A percentile compares a stretch with the other conserved stretches of the same genome.
Evolutionary conservation across 1,140 invertebrate genomes (phyloP).

Genomic region (Aphidius ervi): DNA sequence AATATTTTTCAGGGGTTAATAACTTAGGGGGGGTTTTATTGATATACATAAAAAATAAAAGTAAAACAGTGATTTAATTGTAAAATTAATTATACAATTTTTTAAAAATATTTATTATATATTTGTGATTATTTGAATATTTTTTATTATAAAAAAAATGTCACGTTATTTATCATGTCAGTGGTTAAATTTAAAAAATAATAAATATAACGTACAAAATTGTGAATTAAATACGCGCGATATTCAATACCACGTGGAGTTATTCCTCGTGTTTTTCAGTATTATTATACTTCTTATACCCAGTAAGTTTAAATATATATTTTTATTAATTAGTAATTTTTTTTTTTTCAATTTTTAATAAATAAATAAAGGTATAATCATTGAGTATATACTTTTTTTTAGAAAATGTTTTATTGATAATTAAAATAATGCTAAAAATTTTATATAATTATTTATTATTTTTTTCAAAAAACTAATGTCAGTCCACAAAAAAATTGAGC

Average conservation of each 20-base stretch:
- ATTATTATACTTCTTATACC: slow-evolving; percentile 28
- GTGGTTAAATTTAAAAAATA: slow-evolving; percentile 17
- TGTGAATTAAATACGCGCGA: slow-evolving; percentile 21
- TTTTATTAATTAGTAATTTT: slow-evolving; percentile 1
- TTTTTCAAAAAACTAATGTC: no score
- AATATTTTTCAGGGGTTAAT: neutral
- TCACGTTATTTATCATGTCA: slow-evolving; percentile 21
- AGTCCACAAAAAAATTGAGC: no score
- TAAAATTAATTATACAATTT: no score
- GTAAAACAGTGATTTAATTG: no score
- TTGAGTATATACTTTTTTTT: no score
- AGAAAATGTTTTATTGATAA: no score
- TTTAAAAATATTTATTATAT: no score
- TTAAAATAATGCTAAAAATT: no score
- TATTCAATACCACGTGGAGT: slow-evolving; percentile 38
- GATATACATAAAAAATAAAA: no score
- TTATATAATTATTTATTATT: no score
- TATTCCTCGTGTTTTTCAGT: slow-evolving; percentile 32
- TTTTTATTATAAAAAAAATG: slow-evolving; percentile 3
- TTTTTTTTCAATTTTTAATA: no score
- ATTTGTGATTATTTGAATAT: neutral
- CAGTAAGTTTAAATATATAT: slow-evolving; percentile 30
- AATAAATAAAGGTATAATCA: no score
- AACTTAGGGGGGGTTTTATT: slow-evolving; percentile 5
- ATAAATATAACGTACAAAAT: slow-evolving; percentile 20